These are phyloP conservation scores for Ornithorhynchus anatinus DNA, from an alignment of 2,113 vertebrate genomes.

Conservation along the genomic window DNA sequence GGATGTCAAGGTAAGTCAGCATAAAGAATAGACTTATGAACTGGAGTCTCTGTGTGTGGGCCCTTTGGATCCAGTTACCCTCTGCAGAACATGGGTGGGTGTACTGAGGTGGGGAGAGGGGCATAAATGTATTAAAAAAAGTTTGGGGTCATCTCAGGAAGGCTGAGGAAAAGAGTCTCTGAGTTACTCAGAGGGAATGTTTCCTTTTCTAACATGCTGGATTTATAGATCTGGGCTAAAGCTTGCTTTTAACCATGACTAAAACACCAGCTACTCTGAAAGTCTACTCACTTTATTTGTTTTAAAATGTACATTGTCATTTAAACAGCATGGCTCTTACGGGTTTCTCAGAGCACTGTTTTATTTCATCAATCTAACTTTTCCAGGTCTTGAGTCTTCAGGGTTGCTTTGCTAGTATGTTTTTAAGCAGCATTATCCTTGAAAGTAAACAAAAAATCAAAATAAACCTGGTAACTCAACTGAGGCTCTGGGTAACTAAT, in stretches of 20 bases:
- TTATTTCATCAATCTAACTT: background rate
- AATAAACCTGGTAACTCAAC: background rate
- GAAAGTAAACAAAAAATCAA: constrained; percentile 3
- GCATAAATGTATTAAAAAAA: too few species aligned
- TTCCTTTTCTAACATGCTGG: constrained; percentile 29
- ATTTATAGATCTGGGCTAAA: background rate
- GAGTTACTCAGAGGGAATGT: constrained; percentile 7
- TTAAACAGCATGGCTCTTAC: constrained; percentile 11
- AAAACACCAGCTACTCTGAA: constrained; percentile 11
- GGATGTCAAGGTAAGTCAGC: too few species aligned
- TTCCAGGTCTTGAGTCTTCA: background rate
- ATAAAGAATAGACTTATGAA: too few species aligned
- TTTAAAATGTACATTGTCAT: constrained; percentile 13
- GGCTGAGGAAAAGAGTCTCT: constrained; percentile 10
- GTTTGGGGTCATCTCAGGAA: too few species aligned
- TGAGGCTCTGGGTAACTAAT: background rate
- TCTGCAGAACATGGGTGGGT: too few species aligned
- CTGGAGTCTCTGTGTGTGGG: too few species aligned
- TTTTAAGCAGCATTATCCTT: background rate
- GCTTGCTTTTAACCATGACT: constrained; percentile 17
- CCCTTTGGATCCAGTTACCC: too few species aligned
- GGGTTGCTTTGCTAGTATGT: background rate
- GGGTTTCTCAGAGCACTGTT: background rate
- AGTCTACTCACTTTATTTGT: constrained; percentile 2
- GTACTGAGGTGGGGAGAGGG: too few species aligned